Conservation (phyloP, 2,797 vertebrate species). For the Oreortyx pictus region DNA sequence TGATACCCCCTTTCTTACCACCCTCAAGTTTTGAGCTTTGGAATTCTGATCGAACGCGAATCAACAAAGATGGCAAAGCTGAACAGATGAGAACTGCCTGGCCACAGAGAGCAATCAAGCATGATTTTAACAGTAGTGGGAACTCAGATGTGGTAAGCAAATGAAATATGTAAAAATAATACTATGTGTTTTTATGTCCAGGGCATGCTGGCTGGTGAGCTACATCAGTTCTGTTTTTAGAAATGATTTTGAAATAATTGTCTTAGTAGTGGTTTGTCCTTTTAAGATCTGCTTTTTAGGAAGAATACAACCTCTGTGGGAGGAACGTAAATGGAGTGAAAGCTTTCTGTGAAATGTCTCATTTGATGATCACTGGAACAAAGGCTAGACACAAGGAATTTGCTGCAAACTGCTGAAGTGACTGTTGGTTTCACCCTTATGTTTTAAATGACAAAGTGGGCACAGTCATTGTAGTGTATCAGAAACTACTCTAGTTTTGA, state of each 20-base stretch:
- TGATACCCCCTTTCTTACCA: constrained; percentile 96
- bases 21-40: constrained; percentile 96
- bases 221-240: not conserved
- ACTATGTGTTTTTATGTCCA: not conserved
- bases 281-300: not conserved
- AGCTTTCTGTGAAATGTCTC: not conserved
- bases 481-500: not conserved
- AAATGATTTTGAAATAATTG: not conserved
- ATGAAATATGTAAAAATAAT: not conserved
- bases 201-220: not conserved
- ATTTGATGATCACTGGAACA: not conserved
- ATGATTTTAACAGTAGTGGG: constrained; percentile 85
- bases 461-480: not conserved
- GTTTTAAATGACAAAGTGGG: not conserved
- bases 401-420: not conserved
- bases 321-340: not conserved
- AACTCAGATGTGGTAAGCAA: constrained; percentile 89
- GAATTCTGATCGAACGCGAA: constrained; percentile 90
- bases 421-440: not conserved
- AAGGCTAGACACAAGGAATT: not conserved
- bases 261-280: not conserved
- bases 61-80: constrained; percentile 84
- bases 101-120: constrained; percentile 84
- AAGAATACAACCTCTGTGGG: not conserved
- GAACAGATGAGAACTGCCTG: constrained; percentile 86